Base-by-base conservation (phyloP, 37 sponge, comb jelly and placozoan genomes). In the Agelas oroides region DNA sequence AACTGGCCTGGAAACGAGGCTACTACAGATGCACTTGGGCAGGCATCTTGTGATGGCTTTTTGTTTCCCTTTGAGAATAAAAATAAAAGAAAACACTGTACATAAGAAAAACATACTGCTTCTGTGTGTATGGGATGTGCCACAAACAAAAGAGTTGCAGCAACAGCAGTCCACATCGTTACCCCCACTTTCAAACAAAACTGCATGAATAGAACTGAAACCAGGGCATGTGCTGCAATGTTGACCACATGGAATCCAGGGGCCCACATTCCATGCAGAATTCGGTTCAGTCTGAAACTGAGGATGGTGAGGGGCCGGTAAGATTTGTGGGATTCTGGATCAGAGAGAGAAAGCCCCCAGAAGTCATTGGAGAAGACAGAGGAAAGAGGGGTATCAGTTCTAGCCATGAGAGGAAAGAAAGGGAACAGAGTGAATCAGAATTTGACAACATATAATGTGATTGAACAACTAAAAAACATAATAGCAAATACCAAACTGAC, bases 51-150 rank as follows among this genome's bases (percentile, higher is more conserved):
- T n/a, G n/a, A n/a, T n/a, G n/a, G n/a, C n/a, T n/a, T n/a, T n/a
- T n/a, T n/a, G n/a, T n/a, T n/a, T n/a, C n/a, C n/a, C n/a, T n/a
- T n/a, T n/a, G n/a, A n/a, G n/a, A n/a, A n/a, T n/a, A n/a, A n/a
- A n/a, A n/a, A n/a, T n/a, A n/a, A n/a, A n/a, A n/a, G n/a, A n/a
- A n/a, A n/a, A n/a, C n/a, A n/a, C 46, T 46, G 46, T 3, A 46
- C 46, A 46, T n/a, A n/a, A n/a, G 46, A 8, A 11, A 2, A 3
- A 75, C 94, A 89, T 37, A 93, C 97, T 21, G 95, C 95, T 58
- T 97, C 97, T n/a, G 95, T 92, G 91, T 97, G 97, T n/a, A 97
- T 90, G 35, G 97, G 97, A 41, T 97, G 97, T 6, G 87, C 70
- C 0, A 88, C 86, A 77, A 95, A 97, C 20, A 97, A 71, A 0